These are phyloP conservation scores for Drosophila monieri DNA, from an alignment of 2,888 invertebrate genomes.

Conservation along the genomic window DNA sequence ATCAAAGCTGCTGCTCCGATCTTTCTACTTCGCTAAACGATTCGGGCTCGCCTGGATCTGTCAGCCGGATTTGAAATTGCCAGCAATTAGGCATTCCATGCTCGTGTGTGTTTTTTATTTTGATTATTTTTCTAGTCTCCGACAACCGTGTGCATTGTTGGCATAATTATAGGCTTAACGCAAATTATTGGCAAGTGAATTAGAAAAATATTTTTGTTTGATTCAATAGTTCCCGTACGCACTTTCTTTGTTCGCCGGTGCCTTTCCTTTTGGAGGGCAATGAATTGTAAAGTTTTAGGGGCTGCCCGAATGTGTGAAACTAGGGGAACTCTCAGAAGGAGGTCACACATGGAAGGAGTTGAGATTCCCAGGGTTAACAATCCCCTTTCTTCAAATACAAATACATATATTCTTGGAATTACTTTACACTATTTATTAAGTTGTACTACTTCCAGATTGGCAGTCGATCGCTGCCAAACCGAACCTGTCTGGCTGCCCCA, in stretches of 20 bases:
- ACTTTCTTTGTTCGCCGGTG: conserved; percentile 13
- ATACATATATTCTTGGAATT: neutral
- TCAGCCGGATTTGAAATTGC: conserved; percentile 68
- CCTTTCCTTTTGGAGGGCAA: conserved; percentile 13
- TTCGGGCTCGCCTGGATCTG: conserved; percentile 54
- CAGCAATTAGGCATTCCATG: conserved; percentile 66
- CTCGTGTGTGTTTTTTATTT: conserved; percentile 41
- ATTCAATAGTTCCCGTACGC: conserved; percentile 3
- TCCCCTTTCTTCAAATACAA: neutral
- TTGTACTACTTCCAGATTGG: neutral
- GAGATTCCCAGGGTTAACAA: neutral
- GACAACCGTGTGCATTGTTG: conserved; percentile 64
- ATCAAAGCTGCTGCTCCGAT: conserved; percentile 68
- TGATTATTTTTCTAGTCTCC: conserved; percentile 22
- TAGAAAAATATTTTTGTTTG: conserved; percentile 66
- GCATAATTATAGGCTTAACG: conserved; percentile 74
- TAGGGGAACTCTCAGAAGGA: conserved; percentile 5
- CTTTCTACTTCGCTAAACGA: conserved; percentile 71
- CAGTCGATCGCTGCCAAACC: conserved; percentile 8
- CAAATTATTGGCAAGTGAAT: conserved; percentile 76
- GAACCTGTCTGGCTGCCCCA: conserved; percentile 24
- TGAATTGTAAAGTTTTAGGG: conserved; percentile 41
- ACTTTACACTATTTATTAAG: neutral
- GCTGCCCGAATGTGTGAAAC: conserved; percentile 21
- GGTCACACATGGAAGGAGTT: neutral